A percentile compares a stretch with the other conserved stretches of the same genome.
phyloP scores from a whole-genome alignment of 2,888 invertebrate genomes.

The Anoplius nigerrimus region DNA sequence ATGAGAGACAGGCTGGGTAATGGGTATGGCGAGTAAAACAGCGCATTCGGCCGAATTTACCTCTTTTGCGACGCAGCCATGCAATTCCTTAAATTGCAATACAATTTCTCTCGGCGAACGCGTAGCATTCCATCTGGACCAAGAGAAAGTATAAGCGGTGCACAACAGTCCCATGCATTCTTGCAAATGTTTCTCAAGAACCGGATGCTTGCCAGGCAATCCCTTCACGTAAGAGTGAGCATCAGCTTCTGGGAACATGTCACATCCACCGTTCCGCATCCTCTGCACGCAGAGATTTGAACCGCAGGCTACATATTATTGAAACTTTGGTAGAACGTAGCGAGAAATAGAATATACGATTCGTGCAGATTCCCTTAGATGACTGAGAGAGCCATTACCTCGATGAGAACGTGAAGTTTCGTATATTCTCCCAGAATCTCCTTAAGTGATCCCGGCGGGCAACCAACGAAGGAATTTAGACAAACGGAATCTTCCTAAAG shows the following conservation, averaged over 20 bases:
- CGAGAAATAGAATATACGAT: too few relatives aligned
- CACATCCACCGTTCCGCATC: slow-evolving; percentile 82
- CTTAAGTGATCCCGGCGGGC: slow-evolving; percentile 79
- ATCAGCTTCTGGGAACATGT: slow-evolving; percentile 89
- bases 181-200: slow-evolving; percentile 85
- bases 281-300: slow-evolving; percentile 49
- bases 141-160: slow-evolving; percentile 86
- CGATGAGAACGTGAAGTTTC: slow-evolving; percentile 79
- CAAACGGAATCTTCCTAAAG: slow-evolving; percentile 74
- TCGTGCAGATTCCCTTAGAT: too few relatives aligned
- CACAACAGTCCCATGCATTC: slow-evolving; percentile 86
- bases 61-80: slow-evolving; percentile 78
- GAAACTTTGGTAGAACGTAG: too few relatives aligned
- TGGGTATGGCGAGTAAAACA: too few relatives aligned
- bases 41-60: slow-evolving; percentile 67
- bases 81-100: slow-evolving; percentile 81
- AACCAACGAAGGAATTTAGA: slow-evolving; percentile 72
- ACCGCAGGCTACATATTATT: too few relatives aligned
- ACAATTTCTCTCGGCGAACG: slow-evolving; percentile 78
- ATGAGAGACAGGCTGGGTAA: too few relatives aligned
- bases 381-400: slow-evolving; percentile 76
- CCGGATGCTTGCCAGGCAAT: slow-evolving; percentile 78
- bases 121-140: slow-evolving; percentile 84
- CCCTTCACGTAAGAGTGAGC: slow-evolving; percentile 84
- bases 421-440: slow-evolving; percentile 79